Evolutionary conservation across 2,888 invertebrate species (phyloP), one percentile per base, ranked within the genome.

Genomic region (Coremacera marginata): DNA sequence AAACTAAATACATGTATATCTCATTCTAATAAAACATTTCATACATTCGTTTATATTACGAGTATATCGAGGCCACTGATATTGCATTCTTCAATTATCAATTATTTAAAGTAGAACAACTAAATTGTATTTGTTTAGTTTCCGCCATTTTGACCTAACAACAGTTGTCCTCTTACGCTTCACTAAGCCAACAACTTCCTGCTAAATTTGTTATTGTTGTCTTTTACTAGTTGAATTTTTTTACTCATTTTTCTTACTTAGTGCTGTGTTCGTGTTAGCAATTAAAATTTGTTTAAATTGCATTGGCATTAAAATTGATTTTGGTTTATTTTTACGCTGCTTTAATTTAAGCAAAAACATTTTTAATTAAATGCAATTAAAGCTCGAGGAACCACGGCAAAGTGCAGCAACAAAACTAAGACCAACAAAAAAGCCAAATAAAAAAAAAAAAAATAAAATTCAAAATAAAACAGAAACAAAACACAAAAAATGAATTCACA

Each of bases 321-420:
- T 55, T 55, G 55, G 1, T 5, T 52, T 52, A 16, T 52, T 16
- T 51, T 52, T 4, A 52, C 2, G 22, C 4, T 55, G n/a, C 19
- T 55, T 44, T 44, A 27, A 19, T 60, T 60, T 25, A 22, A 16
- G 22, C 5, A 27, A 25, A 60, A 60, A 60, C 25, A 60, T 5
- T 62, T 73, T 73, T 62, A 73, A 49, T 62, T 62, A 62, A 51
- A 62, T 73, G 25, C 62, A 73, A 72, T 55, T 44, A 63, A 34
- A 73, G 31, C 25, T 0, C 22, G 25, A 34, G 34, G 8, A 16
- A 57, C 72, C 60, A 31, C 72, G 31, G 25, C 62, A 51, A 73
- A 73, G 25, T 14, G 3, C 55, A 55, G 22, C 11, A 44, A 19
- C 31, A 34, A 16, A 68, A 5, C 34, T 9, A 55, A 27, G 27